phyloP scores from a whole-genome alignment of 2,888 invertebrate genomes.

The Brenthis ino region DNA sequence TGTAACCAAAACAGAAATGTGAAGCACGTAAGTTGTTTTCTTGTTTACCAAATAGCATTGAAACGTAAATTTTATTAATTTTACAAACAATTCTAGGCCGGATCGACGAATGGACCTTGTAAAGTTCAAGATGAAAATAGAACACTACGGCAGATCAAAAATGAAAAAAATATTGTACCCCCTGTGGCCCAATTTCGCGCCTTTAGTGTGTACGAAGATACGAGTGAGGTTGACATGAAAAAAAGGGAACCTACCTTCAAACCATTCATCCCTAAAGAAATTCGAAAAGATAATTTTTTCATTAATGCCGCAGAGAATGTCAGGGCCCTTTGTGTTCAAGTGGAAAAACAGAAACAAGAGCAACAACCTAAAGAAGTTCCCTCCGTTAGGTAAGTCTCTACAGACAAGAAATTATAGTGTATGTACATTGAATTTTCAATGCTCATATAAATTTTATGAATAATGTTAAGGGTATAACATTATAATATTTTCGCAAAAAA shows the following conservation, averaged over 20 bases:
- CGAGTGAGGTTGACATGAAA: slow-evolving; percentile 70
- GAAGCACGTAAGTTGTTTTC: slow-evolving; percentile 76
- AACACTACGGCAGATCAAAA: slow-evolving; percentile 72
- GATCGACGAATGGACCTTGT: slow-evolving; percentile 71
- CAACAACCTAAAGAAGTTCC: slow-evolving; percentile 61
- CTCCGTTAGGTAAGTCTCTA: slow-evolving; percentile 53
- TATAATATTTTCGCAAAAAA: too few relatives aligned
- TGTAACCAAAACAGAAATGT: slow-evolving; percentile 77
- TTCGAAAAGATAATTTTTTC: slow-evolving; percentile 63
- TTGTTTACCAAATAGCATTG: slow-evolving; percentile 21
- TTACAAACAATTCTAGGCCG: slow-evolving; percentile 54
- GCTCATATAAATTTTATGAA: neutral
- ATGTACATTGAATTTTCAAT: neutral
- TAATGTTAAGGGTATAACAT: neutral
- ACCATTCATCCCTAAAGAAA: slow-evolving; percentile 71
- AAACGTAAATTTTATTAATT: neutral
- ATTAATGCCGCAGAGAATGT: slow-evolving; percentile 64
- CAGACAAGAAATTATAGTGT: slow-evolving; percentile 8
- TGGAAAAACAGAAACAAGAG: slow-evolving; percentile 66
- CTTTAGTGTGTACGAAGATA: slow-evolving; percentile 89
- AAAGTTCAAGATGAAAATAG: slow-evolving; percentile 78
- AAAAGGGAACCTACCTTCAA: slow-evolving; percentile 72
- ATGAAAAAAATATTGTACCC: slow-evolving; percentile 77
- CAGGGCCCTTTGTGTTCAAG: slow-evolving; percentile 61
- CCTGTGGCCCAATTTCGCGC: slow-evolving; percentile 89